Evolutionary conservation across 1,140 invertebrate genomes (phyloP).

Genomic region (Whitmania pigra): DNA sequence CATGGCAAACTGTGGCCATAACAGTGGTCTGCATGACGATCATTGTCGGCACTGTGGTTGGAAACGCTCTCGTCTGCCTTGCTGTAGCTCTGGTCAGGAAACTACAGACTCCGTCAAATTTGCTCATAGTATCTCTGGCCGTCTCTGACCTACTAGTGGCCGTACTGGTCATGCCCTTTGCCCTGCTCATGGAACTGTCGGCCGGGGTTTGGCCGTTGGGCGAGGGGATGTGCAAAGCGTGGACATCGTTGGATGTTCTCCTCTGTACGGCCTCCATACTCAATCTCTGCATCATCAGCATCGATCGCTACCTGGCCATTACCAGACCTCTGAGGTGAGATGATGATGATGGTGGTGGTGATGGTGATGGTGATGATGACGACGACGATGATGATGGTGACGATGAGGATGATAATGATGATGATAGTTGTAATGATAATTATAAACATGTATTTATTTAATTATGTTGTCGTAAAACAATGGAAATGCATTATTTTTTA

Average conservation of each 20-base stretch:
- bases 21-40: constrained; percentile 48
- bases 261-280: constrained; percentile 48
- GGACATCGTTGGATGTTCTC: constrained; percentile 45
- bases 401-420: not conserved
- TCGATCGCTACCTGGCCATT: constrained; percentile 47
- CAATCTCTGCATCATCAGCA: constrained; percentile 46
- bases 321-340: constrained; percentile 39
- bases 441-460: no score
- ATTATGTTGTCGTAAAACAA: no score
- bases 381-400: not conserved
- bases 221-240: constrained; percentile 42
- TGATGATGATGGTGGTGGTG: not conserved
- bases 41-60: constrained; percentile 83
- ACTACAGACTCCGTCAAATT: constrained; percentile 88
- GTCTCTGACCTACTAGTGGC: constrained; percentile 90
- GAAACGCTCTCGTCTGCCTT: constrained; percentile 87
- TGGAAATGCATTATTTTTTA: no score
- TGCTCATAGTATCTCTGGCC: constrained; percentile 95
- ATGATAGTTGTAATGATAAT: constrained; percentile 3
- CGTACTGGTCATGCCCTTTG: constrained; percentile 92
- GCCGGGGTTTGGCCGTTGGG: constrained; percentile 39
- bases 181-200: constrained; percentile 48
- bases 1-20: not conserved
- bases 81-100: constrained; percentile 53
- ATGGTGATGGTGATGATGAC: not conserved